Conservation (phyloP, 1,140 invertebrate genomes). For the Heterodera schachtii region DNA sequence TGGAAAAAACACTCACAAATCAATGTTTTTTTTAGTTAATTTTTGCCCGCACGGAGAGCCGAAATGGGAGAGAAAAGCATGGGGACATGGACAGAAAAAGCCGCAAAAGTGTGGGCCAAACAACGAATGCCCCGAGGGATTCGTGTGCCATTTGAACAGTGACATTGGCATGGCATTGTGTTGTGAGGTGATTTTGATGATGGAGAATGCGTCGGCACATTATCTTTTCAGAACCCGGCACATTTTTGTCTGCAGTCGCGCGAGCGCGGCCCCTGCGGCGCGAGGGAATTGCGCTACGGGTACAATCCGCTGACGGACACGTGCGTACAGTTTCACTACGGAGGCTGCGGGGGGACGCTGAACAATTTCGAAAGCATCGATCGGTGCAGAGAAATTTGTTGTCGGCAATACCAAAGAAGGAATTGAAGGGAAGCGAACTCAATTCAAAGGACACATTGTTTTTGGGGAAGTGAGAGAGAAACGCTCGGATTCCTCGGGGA, state of each 20-base stretch:
- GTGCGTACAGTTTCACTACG: constrained; percentile 67
- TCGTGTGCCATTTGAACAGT: constrained; percentile 61
- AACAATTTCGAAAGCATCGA: constrained; percentile 71
- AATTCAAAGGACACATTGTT: too few species aligned
- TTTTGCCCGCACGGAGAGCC: constrained; percentile 63
- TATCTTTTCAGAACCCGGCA: constrained; percentile 54
- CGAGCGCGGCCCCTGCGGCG: constrained; percentile 65
- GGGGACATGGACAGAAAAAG: background rate
- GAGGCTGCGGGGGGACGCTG: constrained; percentile 79
- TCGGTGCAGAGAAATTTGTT: constrained; percentile 63
- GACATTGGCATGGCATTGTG: constrained; percentile 57
- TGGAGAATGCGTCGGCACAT: background rate
- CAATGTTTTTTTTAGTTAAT: constrained; percentile 35
- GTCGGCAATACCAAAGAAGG: constrained; percentile 53
- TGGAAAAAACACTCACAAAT: constrained; percentile 15
- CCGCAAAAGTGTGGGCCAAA: constrained; percentile 5
- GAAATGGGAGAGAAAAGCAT: constrained; percentile 20
- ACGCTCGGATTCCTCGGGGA: too few species aligned
- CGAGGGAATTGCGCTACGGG: constrained; percentile 61
- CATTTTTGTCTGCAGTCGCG: constrained; percentile 60
- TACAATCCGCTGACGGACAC: constrained; percentile 64
- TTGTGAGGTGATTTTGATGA: constrained; percentile 49
- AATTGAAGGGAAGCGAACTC: constrained; percentile 11
- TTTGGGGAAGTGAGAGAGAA: too few species aligned
- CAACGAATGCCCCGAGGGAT: constrained; percentile 52